These are phyloP conservation scores for Noctilio leporinus DNA, from an alignment of 2,113 vertebrate species.

Conservation along the genomic window DNA sequence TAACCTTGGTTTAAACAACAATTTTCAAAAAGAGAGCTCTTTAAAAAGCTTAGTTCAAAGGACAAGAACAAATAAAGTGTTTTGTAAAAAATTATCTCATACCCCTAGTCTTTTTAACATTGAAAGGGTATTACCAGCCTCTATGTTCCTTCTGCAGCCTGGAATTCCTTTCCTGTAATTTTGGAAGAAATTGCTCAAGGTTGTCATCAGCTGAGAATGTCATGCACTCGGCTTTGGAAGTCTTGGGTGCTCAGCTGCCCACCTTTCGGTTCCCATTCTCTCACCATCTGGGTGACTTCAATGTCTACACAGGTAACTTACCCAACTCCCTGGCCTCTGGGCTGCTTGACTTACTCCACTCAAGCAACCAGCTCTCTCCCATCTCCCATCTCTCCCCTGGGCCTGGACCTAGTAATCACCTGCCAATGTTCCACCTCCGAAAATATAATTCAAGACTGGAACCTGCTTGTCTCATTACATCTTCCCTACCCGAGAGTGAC, in stretches of 20 bases:
- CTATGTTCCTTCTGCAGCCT: not conserved
- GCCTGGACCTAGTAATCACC: not conserved
- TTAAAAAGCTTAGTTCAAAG: not conserved
- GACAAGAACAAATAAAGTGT: not conserved
- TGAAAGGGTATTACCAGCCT: not conserved
- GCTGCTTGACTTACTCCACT: not conserved
- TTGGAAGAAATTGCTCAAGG: not conserved
- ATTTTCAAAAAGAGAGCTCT: not conserved
- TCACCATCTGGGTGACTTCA: not conserved
- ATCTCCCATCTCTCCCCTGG: not conserved
- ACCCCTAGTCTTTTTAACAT: not conserved
- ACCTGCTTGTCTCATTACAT: not conserved
- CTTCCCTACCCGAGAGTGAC: not conserved
- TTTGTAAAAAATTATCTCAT: not conserved
- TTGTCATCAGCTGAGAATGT: rapidly evolving
- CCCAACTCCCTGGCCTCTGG: not conserved
- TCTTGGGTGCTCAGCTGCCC: not conserved
- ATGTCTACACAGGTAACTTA: not conserved
- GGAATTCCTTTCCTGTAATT: not conserved
- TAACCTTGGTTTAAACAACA: not conserved
- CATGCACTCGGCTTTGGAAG: not conserved
- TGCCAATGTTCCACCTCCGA: not conserved
- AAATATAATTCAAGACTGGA: not conserved
- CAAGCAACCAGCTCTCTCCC: not conserved
- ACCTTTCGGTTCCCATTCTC: not conserved